These are phyloP conservation scores for Oligia strigilis DNA, from an alignment of 2,888 invertebrate genomes.

Conservation along the genomic window DNA sequence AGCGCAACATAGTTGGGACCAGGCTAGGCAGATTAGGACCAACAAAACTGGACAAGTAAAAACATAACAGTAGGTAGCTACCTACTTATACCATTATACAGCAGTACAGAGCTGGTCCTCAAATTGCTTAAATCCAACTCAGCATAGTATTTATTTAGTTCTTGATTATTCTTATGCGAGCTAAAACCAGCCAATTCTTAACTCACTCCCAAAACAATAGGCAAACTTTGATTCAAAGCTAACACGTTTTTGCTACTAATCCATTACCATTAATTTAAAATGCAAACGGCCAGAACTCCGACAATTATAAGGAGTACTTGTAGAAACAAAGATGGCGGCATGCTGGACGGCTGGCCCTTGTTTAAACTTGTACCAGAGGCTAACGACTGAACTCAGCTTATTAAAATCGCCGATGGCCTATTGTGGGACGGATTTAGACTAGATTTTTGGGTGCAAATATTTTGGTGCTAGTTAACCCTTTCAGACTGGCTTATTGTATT, in stretches of 20 bases:
- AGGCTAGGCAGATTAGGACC: not conserved
- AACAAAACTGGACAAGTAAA: not conserved
- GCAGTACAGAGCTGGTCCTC: not conserved
- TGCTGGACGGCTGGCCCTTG: constrained; percentile 42
- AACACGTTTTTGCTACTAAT: constrained; percentile 23
- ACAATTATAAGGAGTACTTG: constrained; percentile 50
- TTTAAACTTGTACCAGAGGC: constrained; percentile 59
- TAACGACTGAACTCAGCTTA: constrained; percentile 59
- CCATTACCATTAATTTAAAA: constrained; percentile 53
- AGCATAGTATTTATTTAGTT: not conserved
- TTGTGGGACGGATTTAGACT: constrained; percentile 39
- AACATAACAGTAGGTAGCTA: not conserved
- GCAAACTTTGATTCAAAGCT: constrained; percentile 30
- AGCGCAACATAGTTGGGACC: not conserved
- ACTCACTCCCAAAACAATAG: constrained; percentile 7
- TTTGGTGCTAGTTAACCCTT: not conserved
- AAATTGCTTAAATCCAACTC: too few relatives aligned
- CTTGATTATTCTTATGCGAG: not conserved
- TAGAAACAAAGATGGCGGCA: constrained; percentile 43
- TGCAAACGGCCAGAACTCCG: constrained; percentile 48
- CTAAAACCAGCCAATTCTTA: not conserved
- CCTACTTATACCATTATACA: not conserved
- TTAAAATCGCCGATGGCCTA: constrained; percentile 54
- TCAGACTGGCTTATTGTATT: not conserved
- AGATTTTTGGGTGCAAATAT: not conserved